A percentile compares a stretch with the other conserved stretches of the same genome.
Evolutionary conservation across 2,113 vertebrate species (phyloP).

Genomic region (Perca flavescens): DNA sequence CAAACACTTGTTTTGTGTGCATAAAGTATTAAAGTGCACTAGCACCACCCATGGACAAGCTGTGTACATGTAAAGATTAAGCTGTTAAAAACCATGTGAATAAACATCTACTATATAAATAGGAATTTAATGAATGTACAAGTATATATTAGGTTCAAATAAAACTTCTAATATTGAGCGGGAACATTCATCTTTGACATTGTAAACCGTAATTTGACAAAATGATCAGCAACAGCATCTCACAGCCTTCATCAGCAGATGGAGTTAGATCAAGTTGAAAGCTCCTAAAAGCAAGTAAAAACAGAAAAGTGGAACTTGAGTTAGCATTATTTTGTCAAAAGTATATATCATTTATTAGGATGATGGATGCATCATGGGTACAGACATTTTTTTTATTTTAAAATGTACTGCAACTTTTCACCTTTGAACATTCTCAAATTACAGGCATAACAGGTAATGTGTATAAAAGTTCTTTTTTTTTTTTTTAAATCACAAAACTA

Average conservation of each 20-base stretch:
- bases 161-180: neutral
- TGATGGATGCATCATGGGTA: neutral
- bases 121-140: too few relatives aligned
- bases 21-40: constrained; percentile 43
- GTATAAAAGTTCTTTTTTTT: too few relatives aligned
- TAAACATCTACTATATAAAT: neutral
- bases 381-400: neutral
- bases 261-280: neutral
- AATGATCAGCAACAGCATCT: neutral
- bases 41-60: constrained; percentile 70
- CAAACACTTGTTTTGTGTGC: constrained; percentile 32
- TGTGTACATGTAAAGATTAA: neutral
- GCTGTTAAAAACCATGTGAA: neutral
- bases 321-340: neutral
- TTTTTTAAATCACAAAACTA: neutral
- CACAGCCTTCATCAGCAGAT: neutral
- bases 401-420: neutral
- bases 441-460: neutral
- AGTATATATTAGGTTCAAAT: neutral
- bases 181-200: neutral
- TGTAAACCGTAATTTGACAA: neutral
- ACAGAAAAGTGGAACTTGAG: too few relatives aligned
- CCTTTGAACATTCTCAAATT: neutral
- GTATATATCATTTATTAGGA: neutral
- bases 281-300: neutral